phyloP scores from a whole-genome alignment of 2,888 invertebrate genomes.

The Habroteleia sp. region DNA sequence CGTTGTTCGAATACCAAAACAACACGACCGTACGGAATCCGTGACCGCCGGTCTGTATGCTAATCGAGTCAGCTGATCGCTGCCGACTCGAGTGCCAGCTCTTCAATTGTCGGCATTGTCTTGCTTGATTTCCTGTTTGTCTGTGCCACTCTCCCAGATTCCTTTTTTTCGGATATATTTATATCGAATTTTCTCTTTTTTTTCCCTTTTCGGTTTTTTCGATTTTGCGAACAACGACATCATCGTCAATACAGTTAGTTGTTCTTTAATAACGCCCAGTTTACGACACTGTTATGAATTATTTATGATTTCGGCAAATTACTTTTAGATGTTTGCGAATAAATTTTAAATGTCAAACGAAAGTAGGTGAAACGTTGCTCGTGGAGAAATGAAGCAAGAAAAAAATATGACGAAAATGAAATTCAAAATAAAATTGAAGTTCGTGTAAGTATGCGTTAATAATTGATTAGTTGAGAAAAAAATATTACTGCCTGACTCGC shows the following conservation, averaged over 20 bases:
- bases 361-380: slow-evolving; percentile 17
- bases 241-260: slow-evolving; percentile 1
- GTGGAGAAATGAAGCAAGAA: neutral
- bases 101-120: slow-evolving; percentile 8
- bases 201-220: neutral
- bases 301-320: slow-evolving; percentile 33
- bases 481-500: neutral
- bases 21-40: slow-evolving; percentile 9
- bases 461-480: slow-evolving; percentile 23
- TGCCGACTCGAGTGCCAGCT: slow-evolving; percentile 14
- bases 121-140: no score
- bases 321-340: slow-evolving; percentile 22
- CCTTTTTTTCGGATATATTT: no score
- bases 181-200: no score
- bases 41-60: slow-evolving; percentile 7
- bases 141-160: no score
- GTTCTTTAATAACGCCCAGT: slow-evolving; percentile 19
- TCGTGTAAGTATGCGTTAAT: slow-evolving; percentile 13
- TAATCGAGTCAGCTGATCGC: slow-evolving; percentile 38
- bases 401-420: neutral
- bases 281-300: slow-evolving; percentile 16
- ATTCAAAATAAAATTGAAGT: slow-evolving; percentile 1
- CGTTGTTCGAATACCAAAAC: slow-evolving; percentile 24
- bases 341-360: slow-evolving; percentile 10
- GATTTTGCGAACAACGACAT: neutral